Conservation (phyloP, 2,113 vertebrate genomes). For the Andinoacara biseriatus region DNA sequence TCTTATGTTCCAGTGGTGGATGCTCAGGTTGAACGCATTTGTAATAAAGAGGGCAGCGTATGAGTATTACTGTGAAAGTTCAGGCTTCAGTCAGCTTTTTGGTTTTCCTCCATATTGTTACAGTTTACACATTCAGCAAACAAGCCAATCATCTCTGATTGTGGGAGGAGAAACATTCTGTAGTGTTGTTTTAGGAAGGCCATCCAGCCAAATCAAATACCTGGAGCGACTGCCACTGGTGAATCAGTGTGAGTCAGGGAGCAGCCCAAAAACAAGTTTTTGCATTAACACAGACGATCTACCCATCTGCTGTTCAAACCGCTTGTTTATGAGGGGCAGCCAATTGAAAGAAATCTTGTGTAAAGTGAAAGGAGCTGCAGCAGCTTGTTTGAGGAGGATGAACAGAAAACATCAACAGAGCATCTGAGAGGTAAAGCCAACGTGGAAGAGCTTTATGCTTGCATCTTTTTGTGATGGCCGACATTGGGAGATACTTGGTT, state of each 20-base stretch:
- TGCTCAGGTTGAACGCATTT: rapidly evolving
- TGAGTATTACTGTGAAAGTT: neutral
- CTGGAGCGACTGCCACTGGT: neutral
- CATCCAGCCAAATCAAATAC: neutral
- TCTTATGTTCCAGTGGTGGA: neutral
- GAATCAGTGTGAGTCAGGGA: rapidly evolving
- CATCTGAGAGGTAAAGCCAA: no score
- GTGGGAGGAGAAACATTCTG: neutral
- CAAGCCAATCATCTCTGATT: neutral
- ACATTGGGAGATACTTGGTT: neutral
- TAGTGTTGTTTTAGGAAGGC: neutral
- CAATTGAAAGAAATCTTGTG: no score
- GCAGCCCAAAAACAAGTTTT: no score
- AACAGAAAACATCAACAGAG: no score
- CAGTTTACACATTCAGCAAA: neutral
- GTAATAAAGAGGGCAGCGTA: neutral
- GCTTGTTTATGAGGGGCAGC: no score
- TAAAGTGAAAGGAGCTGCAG: no score
- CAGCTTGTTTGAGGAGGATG: no score
- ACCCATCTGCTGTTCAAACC: no score
- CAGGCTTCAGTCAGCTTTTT: neutral
- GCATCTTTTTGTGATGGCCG: neutral
- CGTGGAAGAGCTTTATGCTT: no score
- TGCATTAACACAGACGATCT: no score
- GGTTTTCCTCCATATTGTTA: neutral